Base-by-base conservation (phyloP, 2,888 invertebrate genomes). In the Eumacrocentrus americanus region DNA sequence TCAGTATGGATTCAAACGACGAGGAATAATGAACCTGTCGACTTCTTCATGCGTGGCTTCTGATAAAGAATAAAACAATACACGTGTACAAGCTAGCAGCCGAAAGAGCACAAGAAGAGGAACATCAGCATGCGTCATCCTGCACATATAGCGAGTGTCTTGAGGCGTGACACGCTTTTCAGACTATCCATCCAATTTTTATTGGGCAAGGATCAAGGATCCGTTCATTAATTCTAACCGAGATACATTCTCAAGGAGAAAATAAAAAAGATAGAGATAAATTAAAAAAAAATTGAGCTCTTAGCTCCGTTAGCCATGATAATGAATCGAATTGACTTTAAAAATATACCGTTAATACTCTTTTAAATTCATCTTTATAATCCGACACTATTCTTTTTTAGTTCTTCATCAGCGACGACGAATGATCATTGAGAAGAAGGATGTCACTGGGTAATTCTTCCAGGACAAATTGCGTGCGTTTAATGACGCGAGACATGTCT, bases 391-490 rank as follows among this genome's bases (percentile, higher is more conserved):
- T 52, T 12, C 12, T 14, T 38, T 52, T 18, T 18, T 34, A 20
- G 2, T 52, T 16, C 12, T n/a, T 40, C 16, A 11, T 22, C 7
- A 9, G 14, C 23, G 14, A 20, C 6, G 34, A 1, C 23, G 38
- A 38, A 18, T 35, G 12, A 37, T 18, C 12, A 25, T 16, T 42
- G 22, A 14, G 14, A 47, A 22, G 7, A 18, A 14, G 20, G 25
- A 59, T 34, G 18, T 44, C 20, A 22, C 40, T 44, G 12, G 18
- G 35, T 29, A 22, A 50, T 53, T 40, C 29, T 48, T 40, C 20
- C 14, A 35, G 3, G 5, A 20, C 18, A 47, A 46, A 53, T 59
- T 50, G 55, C 60, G 55, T 60, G 60, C 55, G n/a, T 44, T 40
- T 56, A 60, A 51, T 60, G 55, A 56, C 37, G 48, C 51, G 22